These are phyloP conservation scores for Sterna hirundo DNA, from an alignment of 2,113 vertebrate species.

Conservation along the genomic window DNA sequence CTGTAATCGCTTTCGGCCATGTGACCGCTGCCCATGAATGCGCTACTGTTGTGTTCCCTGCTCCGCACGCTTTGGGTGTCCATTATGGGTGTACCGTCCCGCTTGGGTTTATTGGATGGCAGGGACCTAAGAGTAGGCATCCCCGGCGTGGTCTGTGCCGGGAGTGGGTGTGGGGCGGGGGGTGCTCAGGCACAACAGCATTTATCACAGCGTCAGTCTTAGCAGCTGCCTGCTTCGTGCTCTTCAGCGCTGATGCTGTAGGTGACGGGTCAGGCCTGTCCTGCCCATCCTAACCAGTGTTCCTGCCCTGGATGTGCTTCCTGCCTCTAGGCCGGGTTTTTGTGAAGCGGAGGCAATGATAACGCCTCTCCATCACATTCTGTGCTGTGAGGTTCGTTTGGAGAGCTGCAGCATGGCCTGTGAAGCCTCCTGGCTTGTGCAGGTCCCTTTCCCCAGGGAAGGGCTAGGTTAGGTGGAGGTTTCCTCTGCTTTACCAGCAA, in stretches of 20 bases:
- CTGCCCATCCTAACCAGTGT: not conserved
- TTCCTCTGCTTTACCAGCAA: not conserved
- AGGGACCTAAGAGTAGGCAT: not conserved
- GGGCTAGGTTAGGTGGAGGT: not conserved
- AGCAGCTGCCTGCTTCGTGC: not conserved
- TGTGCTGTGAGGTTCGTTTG: not conserved
- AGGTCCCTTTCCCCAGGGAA: not conserved
- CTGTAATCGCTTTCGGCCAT: rapidly evolving
- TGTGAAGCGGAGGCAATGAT: not conserved
- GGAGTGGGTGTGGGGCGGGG: not conserved
- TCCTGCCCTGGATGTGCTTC: not conserved
- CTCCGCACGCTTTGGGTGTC: not conserved
- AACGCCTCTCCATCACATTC: not conserved
- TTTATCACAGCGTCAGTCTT: not conserved
- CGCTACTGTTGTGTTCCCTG: not conserved
- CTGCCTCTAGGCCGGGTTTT: not conserved
- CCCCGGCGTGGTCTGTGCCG: not conserved
- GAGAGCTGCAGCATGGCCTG: not conserved
- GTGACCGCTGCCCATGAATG: not conserved
- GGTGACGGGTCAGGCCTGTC: not conserved
- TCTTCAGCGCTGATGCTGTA: not conserved
- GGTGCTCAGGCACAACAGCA: not conserved
- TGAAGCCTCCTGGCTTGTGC: not conserved
- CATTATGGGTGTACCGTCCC: not conserved
- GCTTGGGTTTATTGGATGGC: not conserved